Evolutionary conservation across 2,888 invertebrate species (phyloP).

Genomic region (Minunthozetes semirufus): DNA sequence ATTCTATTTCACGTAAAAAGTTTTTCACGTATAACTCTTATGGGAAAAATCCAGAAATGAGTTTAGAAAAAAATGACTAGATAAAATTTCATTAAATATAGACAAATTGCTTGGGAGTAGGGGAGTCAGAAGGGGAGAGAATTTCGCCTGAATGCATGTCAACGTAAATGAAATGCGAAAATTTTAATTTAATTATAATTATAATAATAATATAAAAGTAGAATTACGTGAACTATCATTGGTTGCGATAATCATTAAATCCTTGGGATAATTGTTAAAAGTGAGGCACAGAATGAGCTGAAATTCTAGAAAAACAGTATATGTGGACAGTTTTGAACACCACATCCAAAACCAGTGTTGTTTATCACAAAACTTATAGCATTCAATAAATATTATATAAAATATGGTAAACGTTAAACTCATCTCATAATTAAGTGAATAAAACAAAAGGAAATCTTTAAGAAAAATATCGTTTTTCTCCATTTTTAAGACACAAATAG

Average conservation of each 20-base stretch:
- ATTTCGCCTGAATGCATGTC: too few relatives aligned
- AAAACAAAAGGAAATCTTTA: not conserved
- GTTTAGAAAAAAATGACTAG: too few relatives aligned
- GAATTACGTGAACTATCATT: not conserved
- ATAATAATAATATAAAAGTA: not conserved
- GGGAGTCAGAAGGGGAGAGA: too few relatives aligned
- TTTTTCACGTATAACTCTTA: too few relatives aligned
- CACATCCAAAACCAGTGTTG: conserved; percentile 4
- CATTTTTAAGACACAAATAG: too few relatives aligned
- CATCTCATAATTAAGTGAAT: not conserved
- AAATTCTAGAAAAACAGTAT: not conserved
- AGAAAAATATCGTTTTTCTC: not conserved
- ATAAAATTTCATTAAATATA: too few relatives aligned
- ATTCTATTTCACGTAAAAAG: too few relatives aligned
- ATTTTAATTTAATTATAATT: not conserved
- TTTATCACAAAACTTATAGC: not conserved
- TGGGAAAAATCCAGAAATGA: too few relatives aligned
- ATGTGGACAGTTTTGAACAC: not conserved
- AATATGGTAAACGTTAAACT: not conserved
- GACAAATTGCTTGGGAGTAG: too few relatives aligned
- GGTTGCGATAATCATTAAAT: not conserved
- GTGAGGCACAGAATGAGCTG: not conserved
- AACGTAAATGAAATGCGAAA: not conserved
- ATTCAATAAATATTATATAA: not conserved
- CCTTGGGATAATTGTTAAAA: not conserved